Conservation (phyloP, 1,140 invertebrate genomes). For the silkworm (Bombyx mori) region ASM3026992v2 NC_085129.1:14821001-14821500, state of each 20-base stretch:
- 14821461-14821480: no score
- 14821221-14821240: slow-evolving; percentile 2
- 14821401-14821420: no score
- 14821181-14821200: slow-evolving; percentile 34
- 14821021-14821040: no score
- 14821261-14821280: not conserved
- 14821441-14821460: no score
- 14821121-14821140: slow-evolving; percentile 46
- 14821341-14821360: not conserved
- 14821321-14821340: not conserved
- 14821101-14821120: slow-evolving; percentile 47
- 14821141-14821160: slow-evolving; percentile 56
- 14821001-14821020: no score
- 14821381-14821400: no score
- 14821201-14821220: slow-evolving; percentile 17
- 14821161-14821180: slow-evolving; percentile 32
- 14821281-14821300: not conserved
- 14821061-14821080: slow-evolving; percentile 44
- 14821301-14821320: not conserved
- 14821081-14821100: slow-evolving; percentile 20
- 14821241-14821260: slow-evolving; percentile 6
- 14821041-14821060: slow-evolving; percentile 8
- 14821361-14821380: no score
- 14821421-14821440: no score
- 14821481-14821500: no score